Evolutionary conservation across 2,113 vertebrate genomes (phyloP), one percentile per base, ranked within the genome.

Genomic region (Xenopus laevis): DNA sequence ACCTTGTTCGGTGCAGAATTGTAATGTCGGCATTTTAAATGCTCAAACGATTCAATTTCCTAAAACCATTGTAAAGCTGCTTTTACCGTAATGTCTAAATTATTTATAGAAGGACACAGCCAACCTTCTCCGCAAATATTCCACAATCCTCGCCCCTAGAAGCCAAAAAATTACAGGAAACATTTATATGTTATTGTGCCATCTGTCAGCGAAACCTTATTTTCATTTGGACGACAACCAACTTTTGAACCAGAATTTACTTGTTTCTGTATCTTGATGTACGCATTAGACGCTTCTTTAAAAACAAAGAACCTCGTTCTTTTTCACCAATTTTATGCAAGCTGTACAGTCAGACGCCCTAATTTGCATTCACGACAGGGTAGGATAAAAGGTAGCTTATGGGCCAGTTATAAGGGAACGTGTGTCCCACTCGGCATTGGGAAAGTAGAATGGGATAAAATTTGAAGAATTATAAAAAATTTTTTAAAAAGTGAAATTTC

Each of bases 171-270:
- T 77, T 77, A 77, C 52, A 70, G 74, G 53, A 69, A 77, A 70
- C 74, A 77, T 77, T 77, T 77, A 77, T 74, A 74, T 77, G 59
- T 77, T 77, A 77, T 77, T 40, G 66, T 64, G 74, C 74, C 74
- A 77, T 77, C 74, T 77, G 74, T 77, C 74, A 77, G 66, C 33
- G 33, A 70, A 77, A 64, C 66, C 74, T 70, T 70, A 46, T 77
- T 70, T 70, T 58, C 74, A 57, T 70, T 77, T 77, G 74, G 74
- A 77, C 67, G 23, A 27, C 27, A 57, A 77, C 65, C 74, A 77
- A 70, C 74, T 76, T 76, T 76, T 63, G 64, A 70, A 77, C 59
- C 74, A 77, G 74, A 70, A 57, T 75, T 75, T 75, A 55, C 65
- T 75, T 75, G 65, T 62, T 65, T 75, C 13, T 62, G 45, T 33